Evolutionary conservation across 1,140 invertebrate species (phyloP).

Genomic region (Papilio polyxenes): DNA sequence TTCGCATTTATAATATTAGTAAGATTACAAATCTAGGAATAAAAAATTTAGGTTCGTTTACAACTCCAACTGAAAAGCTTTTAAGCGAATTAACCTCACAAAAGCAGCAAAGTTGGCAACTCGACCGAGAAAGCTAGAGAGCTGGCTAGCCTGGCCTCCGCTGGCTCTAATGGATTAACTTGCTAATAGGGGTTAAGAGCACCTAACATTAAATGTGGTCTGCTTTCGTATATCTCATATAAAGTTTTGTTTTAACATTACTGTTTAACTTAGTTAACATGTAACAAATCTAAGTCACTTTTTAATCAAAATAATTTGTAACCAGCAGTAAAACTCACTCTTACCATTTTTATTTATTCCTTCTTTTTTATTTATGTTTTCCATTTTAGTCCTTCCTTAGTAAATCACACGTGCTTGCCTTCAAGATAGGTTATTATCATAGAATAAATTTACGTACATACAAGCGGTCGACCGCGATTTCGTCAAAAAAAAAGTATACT

Average conservation of each 20-base stretch:
- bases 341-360: neutral
- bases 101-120: neutral
- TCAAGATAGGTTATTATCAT: neutral
- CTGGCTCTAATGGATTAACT: conserved; percentile 19
- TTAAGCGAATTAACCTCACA: conserved; percentile 12
- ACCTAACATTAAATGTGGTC: conserved; percentile 6
- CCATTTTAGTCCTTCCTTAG: neutral
- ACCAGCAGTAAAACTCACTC: too few relatives aligned
- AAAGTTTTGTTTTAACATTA: too few relatives aligned
- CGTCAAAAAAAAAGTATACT: too few relatives aligned
- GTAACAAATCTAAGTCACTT: too few relatives aligned
- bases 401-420: neutral
- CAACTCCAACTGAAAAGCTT: neutral
- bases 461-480: too few relatives aligned
- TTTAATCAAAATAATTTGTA: too few relatives aligned
- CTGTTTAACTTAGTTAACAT: neutral
- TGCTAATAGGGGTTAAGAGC: conserved; percentile 22
- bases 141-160: neutral
- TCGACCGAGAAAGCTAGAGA: neutral
- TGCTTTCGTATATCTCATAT: neutral
- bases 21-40: too few relatives aligned
- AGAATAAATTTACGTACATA: neutral
- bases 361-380: too few relatives aligned
- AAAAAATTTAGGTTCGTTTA: neutral
- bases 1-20: too few relatives aligned